A percentile compares a stretch with the other conserved stretches of the same genome.
Conservation (phyloP, 1,140 invertebrate genomes). For the Scaptodrosophila lebanonensis region DNA sequence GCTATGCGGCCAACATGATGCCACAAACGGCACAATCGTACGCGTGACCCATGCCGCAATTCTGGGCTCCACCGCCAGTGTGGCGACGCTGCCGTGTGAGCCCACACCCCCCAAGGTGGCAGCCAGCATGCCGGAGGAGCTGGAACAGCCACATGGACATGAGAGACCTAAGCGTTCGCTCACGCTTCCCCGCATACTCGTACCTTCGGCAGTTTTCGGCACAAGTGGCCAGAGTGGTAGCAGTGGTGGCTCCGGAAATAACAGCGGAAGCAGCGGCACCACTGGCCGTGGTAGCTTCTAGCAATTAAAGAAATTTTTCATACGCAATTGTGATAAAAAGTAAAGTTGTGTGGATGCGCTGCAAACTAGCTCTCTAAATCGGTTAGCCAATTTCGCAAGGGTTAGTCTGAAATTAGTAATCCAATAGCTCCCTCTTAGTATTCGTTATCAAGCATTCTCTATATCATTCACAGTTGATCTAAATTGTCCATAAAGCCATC, state of each 20-base stretch:
- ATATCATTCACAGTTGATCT: too few relatives aligned
- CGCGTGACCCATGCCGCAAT: slow-evolving; percentile 65
- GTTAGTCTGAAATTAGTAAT: too few relatives aligned
- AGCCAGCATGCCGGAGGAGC: slow-evolving; percentile 13
- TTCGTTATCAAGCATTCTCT: too few relatives aligned
- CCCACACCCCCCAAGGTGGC: too few relatives aligned
- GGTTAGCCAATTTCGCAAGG: too few relatives aligned
- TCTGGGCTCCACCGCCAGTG: background rate
- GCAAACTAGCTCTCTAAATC: too few relatives aligned
- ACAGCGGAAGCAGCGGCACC: slow-evolving; percentile 3
- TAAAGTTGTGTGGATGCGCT: too few relatives aligned
- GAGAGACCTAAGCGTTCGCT: slow-evolving; percentile 60
- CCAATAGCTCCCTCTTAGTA: too few relatives aligned
- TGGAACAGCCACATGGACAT: slow-evolving; percentile 28
- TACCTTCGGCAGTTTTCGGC: slow-evolving; percentile 39
- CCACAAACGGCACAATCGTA: slow-evolving; percentile 73
- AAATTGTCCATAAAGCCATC: too few relatives aligned
- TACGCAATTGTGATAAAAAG: slow-evolving; percentile 77
- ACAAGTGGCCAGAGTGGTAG: slow-evolving; percentile 22
- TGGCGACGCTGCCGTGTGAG: too few relatives aligned
- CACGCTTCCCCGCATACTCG: slow-evolving; percentile 62
- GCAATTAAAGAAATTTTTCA: slow-evolving; percentile 77
- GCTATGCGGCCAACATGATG: slow-evolving; percentile 56
- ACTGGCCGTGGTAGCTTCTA: slow-evolving; percentile 64
- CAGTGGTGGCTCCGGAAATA: slow-evolving; percentile 19